Percentiles rank a stretch among this genome's conserved stretches.
These are phyloP conservation scores for Euura saliciscinereae DNA, from an alignment of 1,140 invertebrate genomes.

Conservation along the genomic window DNA sequence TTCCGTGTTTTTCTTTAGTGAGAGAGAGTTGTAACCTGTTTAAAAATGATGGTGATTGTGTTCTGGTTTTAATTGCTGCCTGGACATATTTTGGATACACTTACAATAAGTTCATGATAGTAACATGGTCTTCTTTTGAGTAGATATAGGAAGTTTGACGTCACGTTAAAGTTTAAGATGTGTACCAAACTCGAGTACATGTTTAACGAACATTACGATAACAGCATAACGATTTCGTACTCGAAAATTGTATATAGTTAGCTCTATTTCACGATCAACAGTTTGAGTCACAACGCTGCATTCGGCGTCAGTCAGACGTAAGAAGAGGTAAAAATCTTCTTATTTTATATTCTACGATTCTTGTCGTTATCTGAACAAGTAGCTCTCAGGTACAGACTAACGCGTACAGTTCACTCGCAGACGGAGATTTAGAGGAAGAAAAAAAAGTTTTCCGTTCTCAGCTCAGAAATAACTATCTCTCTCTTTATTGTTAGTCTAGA, in stretches of 20 bases:
- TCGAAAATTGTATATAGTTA: not conserved
- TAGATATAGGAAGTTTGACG: not conserved
- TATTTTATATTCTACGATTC: not conserved
- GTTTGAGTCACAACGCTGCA: not conserved
- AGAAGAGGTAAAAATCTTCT: not conserved
- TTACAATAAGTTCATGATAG: not conserved
- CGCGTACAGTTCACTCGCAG: too few species aligned
- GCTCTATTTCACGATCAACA: not conserved
- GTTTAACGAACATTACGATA: not conserved
- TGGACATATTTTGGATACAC: slow-evolving; percentile 5
- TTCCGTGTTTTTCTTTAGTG: not conserved
- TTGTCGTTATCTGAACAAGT: too few species aligned
- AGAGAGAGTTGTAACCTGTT: not conserved
- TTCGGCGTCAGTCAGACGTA: not conserved
- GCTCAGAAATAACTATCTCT: not conserved
- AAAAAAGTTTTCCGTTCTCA: too few species aligned
- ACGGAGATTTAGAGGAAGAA: too few species aligned
- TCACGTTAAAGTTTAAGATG: not conserved
- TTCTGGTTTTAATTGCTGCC: not conserved
- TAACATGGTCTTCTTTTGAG: not conserved
- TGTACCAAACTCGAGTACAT: not conserved
- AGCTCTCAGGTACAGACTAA: too few species aligned
- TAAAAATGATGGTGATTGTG: not conserved
- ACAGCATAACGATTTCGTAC: not conserved
- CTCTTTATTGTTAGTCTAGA: not conserved